Percentiles rank a stretch among this genome's conserved stretches.
Evolutionary conservation across 53 echinoderm and acorn worm species (phyloP).

Genomic region (Patiria pectinifera): DNA sequence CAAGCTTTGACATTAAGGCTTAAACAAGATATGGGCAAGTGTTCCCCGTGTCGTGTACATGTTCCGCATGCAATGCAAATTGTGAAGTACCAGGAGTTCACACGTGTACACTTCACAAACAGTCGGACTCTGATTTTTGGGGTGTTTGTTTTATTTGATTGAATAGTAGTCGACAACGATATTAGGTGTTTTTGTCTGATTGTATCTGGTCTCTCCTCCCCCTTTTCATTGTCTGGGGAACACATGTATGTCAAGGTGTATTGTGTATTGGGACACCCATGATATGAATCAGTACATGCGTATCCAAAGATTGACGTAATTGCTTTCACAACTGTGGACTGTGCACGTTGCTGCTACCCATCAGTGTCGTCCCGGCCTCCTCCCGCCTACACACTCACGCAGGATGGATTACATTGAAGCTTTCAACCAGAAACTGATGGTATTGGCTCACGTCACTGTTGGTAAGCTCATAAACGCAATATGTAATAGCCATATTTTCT

Average conservation of each 20-base stretch:
- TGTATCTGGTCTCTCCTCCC: background rate
- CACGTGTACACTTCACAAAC: background rate
- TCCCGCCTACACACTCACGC: background rate
- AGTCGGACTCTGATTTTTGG: background rate
- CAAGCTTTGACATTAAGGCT: conserved; percentile 12
- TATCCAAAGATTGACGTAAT: conserved; percentile 18
- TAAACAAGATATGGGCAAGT: conserved; percentile 43
- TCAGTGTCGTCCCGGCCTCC: background rate
- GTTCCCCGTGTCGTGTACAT: background rate
- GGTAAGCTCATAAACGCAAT: conserved; percentile 58
- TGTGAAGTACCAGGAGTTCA: conserved; percentile 13
- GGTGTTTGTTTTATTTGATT: conserved; percentile 25
- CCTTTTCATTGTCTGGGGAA: background rate
- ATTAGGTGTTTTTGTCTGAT: background rate
- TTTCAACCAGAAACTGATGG: conserved; percentile 64
- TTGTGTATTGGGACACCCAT: background rate
- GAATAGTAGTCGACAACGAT: background rate
- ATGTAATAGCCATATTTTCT: conserved; percentile 24
- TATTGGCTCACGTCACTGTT: conserved; percentile 55
- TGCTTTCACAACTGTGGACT: conserved; percentile 48
- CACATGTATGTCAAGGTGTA: background rate
- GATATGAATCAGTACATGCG: conserved; percentile 26
- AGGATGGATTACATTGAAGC: conserved; percentile 61
- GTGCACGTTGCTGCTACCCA: background rate
- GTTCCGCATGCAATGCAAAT: conserved; percentile 34